phyloP scores from a whole-genome alignment of 2,888 invertebrate genomes.

The Boloria euphrosyne region DNA sequence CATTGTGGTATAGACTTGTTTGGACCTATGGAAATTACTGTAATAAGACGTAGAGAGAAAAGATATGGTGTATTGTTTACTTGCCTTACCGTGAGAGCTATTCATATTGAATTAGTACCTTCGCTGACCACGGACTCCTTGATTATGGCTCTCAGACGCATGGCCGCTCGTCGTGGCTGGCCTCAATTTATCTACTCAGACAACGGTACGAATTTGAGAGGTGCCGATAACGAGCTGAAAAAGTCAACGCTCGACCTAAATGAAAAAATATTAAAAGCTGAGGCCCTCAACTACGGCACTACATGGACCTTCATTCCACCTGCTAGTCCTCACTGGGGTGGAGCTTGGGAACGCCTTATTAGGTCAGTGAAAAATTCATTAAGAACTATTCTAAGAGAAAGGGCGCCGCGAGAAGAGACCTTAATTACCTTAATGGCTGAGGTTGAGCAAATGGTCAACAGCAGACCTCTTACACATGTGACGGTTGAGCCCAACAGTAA shows the following conservation, averaged over 20 bases:
- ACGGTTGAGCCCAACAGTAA: background rate
- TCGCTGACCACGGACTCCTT: slow-evolving; percentile 26
- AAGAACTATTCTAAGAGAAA: slow-evolving; percentile 2
- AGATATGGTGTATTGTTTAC: slow-evolving; percentile 34
- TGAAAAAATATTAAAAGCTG: background rate
- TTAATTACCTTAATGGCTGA: slow-evolving; percentile 3
- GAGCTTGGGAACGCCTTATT: slow-evolving; percentile 18
- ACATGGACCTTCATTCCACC: slow-evolving; percentile 17
- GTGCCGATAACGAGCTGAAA: slow-evolving; percentile 10
- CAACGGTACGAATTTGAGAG: slow-evolving; percentile 16
- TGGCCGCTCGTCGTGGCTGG: slow-evolving; percentile 28
- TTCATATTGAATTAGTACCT: slow-evolving; percentile 27
- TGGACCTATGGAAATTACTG: slow-evolving; percentile 36
- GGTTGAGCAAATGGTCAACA: slow-evolving; percentile 8
- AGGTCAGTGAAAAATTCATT: slow-evolving; percentile 7
- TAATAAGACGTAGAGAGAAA: slow-evolving; percentile 7
- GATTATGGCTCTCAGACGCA: slow-evolving; percentile 40
- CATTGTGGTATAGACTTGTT: slow-evolving; percentile 34
- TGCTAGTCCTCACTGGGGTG: slow-evolving; percentile 5
- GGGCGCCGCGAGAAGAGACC: slow-evolving; percentile 6
- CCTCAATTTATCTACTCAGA: slow-evolving; percentile 5
- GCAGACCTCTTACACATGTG: slow-evolving; percentile 4
- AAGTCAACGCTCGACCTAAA: background rate
- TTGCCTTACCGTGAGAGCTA: slow-evolving; percentile 20
- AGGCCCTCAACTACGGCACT: background rate